Evolutionary conservation across 2,113 vertebrate species (phyloP), one percentile per base, ranked within the genome.

Genomic region (Cyanoderma ruficeps): DNA sequence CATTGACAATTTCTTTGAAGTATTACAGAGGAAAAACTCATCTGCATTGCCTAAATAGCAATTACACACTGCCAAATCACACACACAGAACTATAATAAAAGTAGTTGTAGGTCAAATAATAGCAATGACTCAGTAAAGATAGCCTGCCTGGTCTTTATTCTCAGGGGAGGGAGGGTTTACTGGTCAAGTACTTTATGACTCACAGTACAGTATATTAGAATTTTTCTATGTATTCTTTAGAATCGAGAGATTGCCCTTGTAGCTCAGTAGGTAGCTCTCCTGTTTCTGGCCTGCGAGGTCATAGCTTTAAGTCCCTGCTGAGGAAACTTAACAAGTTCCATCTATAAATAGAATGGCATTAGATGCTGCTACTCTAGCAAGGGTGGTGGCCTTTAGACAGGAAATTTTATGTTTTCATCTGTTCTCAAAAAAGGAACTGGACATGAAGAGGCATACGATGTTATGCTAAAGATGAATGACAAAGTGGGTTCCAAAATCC

Each of bases 251-350:
- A 97, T 44, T 96, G 79, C 91, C 88, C 93, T 96, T 92, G 71
- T 72, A 96, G 89, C 93, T 97, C 96, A 95, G 95, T 97, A 96
- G 94, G 91, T 65, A 97, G 80, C 93, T 96, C 86, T 97, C 94
- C 97, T 97, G 69, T 87, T 97, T 95, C 94, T 96, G 96, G 89
- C 59, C 94, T 94, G 87, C 30, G 46, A 96, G 90, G 91, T 97
- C 92, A 82, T 74, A 96, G 91, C 86, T 95, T 82, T 94, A 97
- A 95, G 95, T 83, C 76, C 90, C 96, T 94, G 83, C 83, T 97
- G 87, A 96, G 94, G 97, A 97, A 98, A 90, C 87, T 96, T 89
- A 98, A 96, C 87, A 95, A 97, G 93, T 95, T 95, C 83, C 70
- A 94, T 83, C 95, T 92, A 96, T 96, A 97, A 97, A 98, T 93